A percentile compares a stretch with the other conserved stretches of the same genome.
Evolutionary conservation across 2,797 vertebrate genomes (phyloP).

Genomic region (Muscicapa striata): DNA sequence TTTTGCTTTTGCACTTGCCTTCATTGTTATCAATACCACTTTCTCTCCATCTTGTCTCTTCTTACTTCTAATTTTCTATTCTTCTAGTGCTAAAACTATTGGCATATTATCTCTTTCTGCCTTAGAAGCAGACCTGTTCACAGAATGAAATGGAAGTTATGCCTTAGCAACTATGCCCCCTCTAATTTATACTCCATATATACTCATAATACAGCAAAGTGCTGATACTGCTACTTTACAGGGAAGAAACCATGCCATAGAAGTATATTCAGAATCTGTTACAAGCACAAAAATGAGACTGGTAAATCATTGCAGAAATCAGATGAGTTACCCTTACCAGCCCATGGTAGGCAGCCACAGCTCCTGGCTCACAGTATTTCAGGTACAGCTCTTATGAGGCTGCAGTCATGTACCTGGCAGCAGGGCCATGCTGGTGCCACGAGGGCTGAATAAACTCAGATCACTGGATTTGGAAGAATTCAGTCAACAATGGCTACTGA

Average conservation of each 20-base stretch:
- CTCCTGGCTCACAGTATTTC: not conserved
- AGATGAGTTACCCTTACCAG: not conserved
- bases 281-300: not conserved
- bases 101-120: not conserved
- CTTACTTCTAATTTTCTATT: not conserved
- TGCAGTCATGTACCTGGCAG: not conserved
- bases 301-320: not conserved
- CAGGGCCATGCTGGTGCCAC: not conserved
- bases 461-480: not conserved
- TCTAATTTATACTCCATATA: constrained; percentile 32
- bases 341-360: not conserved
- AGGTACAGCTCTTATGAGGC: not conserved
- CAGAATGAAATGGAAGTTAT: not conserved
- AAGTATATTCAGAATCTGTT: not conserved
- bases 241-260: not conserved
- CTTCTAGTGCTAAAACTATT: not conserved
- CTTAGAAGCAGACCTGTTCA: not conserved
- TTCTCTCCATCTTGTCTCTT: not conserved
- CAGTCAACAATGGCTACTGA: not conserved
- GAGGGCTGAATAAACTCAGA: not conserved
- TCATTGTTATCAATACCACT: not conserved
- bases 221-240: constrained; percentile 2
- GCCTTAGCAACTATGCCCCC: not conserved
- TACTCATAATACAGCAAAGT: not conserved
- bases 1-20: not conserved